Evolutionary conservation across 2,113 vertebrate genomes (phyloP).

Genomic region (Pteropus alecto): DNA sequence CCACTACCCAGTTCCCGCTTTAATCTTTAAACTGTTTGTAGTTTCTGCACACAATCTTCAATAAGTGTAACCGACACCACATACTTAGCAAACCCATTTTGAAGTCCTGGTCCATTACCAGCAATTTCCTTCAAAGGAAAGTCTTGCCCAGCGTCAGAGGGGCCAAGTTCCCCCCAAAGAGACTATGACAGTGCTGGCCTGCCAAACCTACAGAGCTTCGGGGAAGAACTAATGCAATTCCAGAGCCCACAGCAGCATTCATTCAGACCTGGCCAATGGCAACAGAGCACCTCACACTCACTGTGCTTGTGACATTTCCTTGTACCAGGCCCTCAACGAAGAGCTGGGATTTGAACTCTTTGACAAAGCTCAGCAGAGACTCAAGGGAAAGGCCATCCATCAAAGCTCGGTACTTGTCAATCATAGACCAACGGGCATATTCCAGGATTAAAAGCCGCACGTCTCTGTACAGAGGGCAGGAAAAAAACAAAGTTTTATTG

Average conservation of each 20-base stretch:
- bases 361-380: constrained; percentile 88
- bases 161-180: neutral
- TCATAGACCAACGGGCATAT: constrained; percentile 94
- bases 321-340: constrained; percentile 94
- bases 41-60: neutral
- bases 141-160: neutral
- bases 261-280: neutral
- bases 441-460: constrained; percentile 93
- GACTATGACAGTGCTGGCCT: neutral
- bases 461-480: constrained; percentile 83
- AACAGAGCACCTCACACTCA: constrained; percentile 80
- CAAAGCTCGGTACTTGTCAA: constrained; percentile 92
- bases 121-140: neutral
- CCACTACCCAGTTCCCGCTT: neutral
- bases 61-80: neutral
- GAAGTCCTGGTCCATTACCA: neutral
- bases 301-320: constrained; percentile 93
- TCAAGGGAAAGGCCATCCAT: constrained; percentile 88
- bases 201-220: neutral
- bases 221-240: neutral
- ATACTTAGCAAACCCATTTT: neutral
- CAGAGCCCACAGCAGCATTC: neutral
- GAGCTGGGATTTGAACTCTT: constrained; percentile 90
- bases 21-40: neutral
- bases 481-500: neutral